phyloP scores from a whole-genome alignment of 1,140 invertebrate genomes.

The Dufourea novaeangliae region DNA sequence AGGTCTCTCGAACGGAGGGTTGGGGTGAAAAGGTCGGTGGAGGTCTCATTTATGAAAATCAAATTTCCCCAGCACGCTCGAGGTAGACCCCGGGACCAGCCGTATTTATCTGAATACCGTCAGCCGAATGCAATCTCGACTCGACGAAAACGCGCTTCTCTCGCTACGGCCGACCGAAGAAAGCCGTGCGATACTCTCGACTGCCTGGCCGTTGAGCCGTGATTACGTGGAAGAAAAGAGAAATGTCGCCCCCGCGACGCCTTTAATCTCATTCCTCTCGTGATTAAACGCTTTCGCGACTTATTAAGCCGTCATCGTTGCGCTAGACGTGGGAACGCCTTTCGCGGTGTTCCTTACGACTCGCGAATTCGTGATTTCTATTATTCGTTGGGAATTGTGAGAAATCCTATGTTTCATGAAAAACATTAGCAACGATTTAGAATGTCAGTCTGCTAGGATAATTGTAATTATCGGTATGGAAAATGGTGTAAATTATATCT shows the following conservation, averaged over 20 bases:
- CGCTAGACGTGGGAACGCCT: neutral
- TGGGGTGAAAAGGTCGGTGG: too few relatives aligned
- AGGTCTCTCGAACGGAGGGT: neutral
- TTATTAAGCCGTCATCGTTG: neutral
- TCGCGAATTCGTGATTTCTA: too few relatives aligned
- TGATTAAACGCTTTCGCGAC: neutral
- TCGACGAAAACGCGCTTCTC: slow-evolving; percentile 17
- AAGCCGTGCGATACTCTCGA: slow-evolving; percentile 11
- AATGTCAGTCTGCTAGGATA: too few relatives aligned
- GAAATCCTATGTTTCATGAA: too few relatives aligned
- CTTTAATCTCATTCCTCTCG: neutral
- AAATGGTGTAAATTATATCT: too few relatives aligned
- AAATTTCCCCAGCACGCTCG: slow-evolving; percentile 16
- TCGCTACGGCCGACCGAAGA: neutral
- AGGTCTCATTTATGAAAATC: neutral
- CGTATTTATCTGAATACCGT: slow-evolving; percentile 27
- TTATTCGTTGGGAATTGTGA: too few relatives aligned
- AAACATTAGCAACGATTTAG: too few relatives aligned
- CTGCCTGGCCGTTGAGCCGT: neutral
- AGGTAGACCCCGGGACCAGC: neutral
- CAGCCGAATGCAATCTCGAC: slow-evolving; percentile 22
- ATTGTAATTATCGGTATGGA: too few relatives aligned
- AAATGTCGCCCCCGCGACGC: neutral
- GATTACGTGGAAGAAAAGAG: neutral
- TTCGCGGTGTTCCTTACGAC: too few relatives aligned